A percentile compares a stretch with the other conserved stretches of the same genome.
Conservation (phyloP, 2,888 invertebrate genomes). For the Embidobia sp. region DNA sequence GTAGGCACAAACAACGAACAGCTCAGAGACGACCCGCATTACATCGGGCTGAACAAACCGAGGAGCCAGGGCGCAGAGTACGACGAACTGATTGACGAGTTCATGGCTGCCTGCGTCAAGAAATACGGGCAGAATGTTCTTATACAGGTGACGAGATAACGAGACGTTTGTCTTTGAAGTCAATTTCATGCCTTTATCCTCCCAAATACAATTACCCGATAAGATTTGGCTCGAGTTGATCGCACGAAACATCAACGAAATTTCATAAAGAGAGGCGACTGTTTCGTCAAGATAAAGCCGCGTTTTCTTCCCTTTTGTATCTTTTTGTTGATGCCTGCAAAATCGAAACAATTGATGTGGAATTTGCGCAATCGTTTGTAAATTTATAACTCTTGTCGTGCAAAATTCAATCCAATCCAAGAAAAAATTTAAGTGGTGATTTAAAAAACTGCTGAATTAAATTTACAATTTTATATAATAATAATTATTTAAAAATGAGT, state of each 20-base stretch:
- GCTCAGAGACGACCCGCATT: slow-evolving; percentile 95
- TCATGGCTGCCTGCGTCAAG: slow-evolving; percentile 95
- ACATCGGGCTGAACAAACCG: slow-evolving; percentile 94
- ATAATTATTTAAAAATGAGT: no score
- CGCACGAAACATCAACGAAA: neutral
- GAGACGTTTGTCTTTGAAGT: slow-evolving; percentile 47
- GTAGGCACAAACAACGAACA: slow-evolving; percentile 96
- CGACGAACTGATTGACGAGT: slow-evolving; percentile 97
- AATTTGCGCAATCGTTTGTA: no score
- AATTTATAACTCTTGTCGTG: no score
- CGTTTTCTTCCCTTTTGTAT: no score
- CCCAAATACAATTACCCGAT: slow-evolving; percentile 24
- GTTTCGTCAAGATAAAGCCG: no score
- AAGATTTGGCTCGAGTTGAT: slow-evolving; percentile 23
- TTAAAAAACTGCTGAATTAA: no score
- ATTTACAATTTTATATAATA: no score
- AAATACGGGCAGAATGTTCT: slow-evolving; percentile 93
- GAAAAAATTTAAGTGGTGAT: no score
- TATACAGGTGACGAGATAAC: slow-evolving; percentile 83
- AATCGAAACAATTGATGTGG: no score
- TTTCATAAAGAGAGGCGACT: no score
- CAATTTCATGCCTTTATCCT: slow-evolving; percentile 38
- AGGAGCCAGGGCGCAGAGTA: slow-evolving; percentile 93
- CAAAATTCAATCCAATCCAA: no score
- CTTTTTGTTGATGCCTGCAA: no score